Conservation (phyloP, 2,888 invertebrate species). For the Druceiella hillmani region DNA sequence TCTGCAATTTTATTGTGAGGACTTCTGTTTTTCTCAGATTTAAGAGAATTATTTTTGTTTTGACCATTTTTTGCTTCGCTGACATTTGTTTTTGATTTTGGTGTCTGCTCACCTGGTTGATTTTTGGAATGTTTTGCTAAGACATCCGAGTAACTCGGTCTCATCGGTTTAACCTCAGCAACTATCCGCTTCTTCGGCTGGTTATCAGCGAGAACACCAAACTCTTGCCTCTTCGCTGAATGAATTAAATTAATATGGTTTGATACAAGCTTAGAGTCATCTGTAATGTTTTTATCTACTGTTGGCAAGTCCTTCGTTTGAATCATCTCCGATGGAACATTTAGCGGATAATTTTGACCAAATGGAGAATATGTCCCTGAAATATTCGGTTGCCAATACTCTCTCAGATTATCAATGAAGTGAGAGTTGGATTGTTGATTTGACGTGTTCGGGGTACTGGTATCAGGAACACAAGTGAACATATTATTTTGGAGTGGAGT, state of each 20-base stretch:
- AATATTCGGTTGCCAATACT: constrained; percentile 67
- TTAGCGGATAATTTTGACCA: constrained; percentile 55
- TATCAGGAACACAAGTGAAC: constrained; percentile 31
- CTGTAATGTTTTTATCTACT: constrained; percentile 28
- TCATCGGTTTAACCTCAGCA: constrained; percentile 83
- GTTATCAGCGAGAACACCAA: constrained; percentile 47
- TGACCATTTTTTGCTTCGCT: too few relatives aligned
- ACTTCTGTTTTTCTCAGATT: constrained; percentile 10
- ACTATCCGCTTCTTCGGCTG: constrained; percentile 66
- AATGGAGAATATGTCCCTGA: constrained; percentile 71
- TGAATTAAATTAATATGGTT: constrained; percentile 30
- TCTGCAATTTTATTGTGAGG: constrained; percentile 1
- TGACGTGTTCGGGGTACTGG: constrained; percentile 29
- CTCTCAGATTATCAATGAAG: constrained; percentile 64
- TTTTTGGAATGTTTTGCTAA: constrained; percentile 60
- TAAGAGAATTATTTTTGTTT: too few relatives aligned
- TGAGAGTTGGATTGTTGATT: constrained; percentile 43
- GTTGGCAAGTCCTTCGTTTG: constrained; percentile 35
- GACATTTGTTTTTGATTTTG: constrained; percentile 35
- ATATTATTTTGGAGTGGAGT: constrained; percentile 30
- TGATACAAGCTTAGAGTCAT: constrained; percentile 27
- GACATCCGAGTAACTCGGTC: constrained; percentile 81
- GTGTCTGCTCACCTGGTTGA: constrained; percentile 40
- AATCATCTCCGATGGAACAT: constrained; percentile 38
- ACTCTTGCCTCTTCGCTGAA: constrained; percentile 43